Evolutionary conservation across 2,797 vertebrate species (phyloP).

Genomic region (Threskiornis aethiopicus): DNA sequence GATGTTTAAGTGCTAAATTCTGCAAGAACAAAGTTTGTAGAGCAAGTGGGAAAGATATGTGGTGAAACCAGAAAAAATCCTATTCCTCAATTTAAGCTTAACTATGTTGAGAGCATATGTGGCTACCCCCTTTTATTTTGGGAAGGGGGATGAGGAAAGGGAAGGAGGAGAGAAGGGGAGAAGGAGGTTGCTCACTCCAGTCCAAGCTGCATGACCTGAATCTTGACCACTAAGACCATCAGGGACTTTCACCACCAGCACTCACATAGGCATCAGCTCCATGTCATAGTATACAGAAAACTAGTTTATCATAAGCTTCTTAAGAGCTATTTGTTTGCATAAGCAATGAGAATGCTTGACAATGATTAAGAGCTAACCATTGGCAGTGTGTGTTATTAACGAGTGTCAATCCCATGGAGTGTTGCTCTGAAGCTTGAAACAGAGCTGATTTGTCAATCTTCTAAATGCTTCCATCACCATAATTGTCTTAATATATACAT

Average conservation of each 20-base stretch:
- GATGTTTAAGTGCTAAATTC: not conserved
- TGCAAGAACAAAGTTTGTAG: not conserved
- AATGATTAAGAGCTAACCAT: not conserved
- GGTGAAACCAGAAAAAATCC: not conserved
- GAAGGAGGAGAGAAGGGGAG: not conserved
- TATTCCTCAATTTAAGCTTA: not conserved
- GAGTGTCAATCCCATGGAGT: not conserved
- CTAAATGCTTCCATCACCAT: not conserved
- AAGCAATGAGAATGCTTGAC: not conserved
- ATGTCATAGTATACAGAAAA: rapidly evolving
- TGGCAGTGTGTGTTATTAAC: not conserved
- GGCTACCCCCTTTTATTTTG: not conserved
- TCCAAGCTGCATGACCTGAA: not conserved
- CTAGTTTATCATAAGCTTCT: not conserved
- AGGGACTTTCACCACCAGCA: not conserved
- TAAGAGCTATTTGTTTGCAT: not conserved
- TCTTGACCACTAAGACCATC: not conserved
- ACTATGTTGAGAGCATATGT: not conserved
- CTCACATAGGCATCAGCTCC: not conserved
- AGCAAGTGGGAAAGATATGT: rapidly evolving
- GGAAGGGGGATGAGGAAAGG: not conserved
- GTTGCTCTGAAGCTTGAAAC: not conserved
- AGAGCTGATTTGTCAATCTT: not conserved
- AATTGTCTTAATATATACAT: not conserved
- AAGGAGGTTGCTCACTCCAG: rapidly evolving